phyloP scores from a whole-genome alignment of 2,888 invertebrate species.

The Diachrysia chrysitis region DNA sequence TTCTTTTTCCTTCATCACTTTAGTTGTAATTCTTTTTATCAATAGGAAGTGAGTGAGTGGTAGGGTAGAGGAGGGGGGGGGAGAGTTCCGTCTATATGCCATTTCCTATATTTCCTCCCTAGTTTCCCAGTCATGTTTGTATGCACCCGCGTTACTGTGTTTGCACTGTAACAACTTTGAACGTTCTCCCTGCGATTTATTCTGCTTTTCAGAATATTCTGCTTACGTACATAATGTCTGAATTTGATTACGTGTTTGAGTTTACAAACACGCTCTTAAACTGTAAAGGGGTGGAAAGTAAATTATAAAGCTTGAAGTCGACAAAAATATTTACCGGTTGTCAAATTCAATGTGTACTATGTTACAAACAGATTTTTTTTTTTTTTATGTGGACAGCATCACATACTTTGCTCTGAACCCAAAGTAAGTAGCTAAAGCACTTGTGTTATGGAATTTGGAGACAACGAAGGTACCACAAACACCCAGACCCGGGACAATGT shows the following conservation, averaged over 20 bases:
- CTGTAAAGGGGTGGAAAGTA: not conserved
- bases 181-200: constrained; percentile 6
- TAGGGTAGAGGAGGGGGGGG: constrained; percentile 32
- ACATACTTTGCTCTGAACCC: too few species aligned
- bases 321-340: too few species aligned
- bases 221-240: not conserved
- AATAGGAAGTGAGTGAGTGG: constrained; percentile 21
- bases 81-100: constrained; percentile 28
- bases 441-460: too few species aligned
- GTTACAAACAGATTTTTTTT: too few species aligned
- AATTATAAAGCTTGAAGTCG: too few species aligned
- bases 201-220: constrained; percentile 9
- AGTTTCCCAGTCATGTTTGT: constrained; percentile 26
- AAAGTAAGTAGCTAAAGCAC: too few species aligned
- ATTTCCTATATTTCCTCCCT: constrained; percentile 42
- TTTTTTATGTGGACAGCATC: too few species aligned
- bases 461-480: too few species aligned
- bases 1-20: constrained; percentile 5
- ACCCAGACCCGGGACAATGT: too few species aligned
- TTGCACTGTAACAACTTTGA: constrained; percentile 9
- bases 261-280: not conserved
- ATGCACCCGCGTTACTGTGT: constrained; percentile 22
- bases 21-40: constrained; percentile 10
- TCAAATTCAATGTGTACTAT: too few species aligned
- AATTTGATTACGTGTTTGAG: constrained; percentile 3